A percentile compares a stretch with the other conserved stretches of the same genome.
Conservation (phyloP, 2,113 vertebrate genomes). For the Sialia sialis region DNA sequence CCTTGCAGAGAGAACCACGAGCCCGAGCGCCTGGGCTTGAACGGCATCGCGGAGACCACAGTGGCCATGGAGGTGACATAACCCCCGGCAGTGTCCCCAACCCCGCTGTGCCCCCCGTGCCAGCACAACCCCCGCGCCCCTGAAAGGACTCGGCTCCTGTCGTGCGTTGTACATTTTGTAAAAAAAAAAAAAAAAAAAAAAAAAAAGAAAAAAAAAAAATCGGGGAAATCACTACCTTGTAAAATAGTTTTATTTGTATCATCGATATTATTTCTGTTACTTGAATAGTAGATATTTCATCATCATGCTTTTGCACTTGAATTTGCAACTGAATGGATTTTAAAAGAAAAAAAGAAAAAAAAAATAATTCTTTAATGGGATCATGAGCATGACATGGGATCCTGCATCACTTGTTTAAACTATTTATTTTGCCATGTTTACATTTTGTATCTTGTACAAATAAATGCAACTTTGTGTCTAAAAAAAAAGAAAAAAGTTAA, state of each 20-base stretch:
- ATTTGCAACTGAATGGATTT: conserved; percentile 90
- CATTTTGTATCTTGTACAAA: conserved; percentile 97
- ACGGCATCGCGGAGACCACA: conserved; percentile 89
- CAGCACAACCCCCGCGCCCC: too few species aligned
- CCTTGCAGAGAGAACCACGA: conserved; percentile 85
- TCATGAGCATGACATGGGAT: conserved; percentile 92
- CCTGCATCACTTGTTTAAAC: conserved; percentile 91
- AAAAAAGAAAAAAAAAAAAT: too few species aligned
- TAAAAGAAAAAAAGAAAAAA: too few species aligned
- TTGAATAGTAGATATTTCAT: conserved; percentile 95
- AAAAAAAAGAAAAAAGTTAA: conserved; percentile 77
- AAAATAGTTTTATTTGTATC: conserved; percentile 97
- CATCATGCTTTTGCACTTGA: conserved; percentile 97
- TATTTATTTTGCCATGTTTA: conserved; percentile 99
- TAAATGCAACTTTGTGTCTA: conserved; percentile 93
- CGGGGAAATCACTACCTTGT: conserved; percentile 95
- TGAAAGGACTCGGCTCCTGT: too few species aligned
- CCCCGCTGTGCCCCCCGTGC: too few species aligned
- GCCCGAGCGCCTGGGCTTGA: conserved; percentile 86
- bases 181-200: too few species aligned
- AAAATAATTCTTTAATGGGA: conserved; percentile 89
- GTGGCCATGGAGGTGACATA: conserved; percentile 96
- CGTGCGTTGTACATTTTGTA: conserved; percentile 98
- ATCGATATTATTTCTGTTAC: conserved; percentile 96
- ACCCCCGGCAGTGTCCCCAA: conserved; percentile 63